Percentiles rank a stretch among this genome's conserved stretches.
Evolutionary conservation across 2,113 vertebrate genomes (phyloP).

Genomic region (Mesoclemmys tuberculata): DNA sequence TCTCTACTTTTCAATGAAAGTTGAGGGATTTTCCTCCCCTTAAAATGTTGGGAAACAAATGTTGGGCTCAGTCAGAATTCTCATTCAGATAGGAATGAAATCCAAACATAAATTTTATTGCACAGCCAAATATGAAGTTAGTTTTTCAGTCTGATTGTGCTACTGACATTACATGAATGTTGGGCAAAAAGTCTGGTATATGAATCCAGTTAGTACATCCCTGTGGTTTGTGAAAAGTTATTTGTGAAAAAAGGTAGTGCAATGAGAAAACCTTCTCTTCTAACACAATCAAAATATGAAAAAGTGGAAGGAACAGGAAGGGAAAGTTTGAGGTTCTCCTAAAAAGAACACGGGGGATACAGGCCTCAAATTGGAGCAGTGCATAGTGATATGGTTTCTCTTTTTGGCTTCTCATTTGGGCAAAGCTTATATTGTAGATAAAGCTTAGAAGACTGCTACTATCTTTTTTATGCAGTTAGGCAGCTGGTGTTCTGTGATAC

Average conservation of each 20-base stretch:
- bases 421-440: neutral
- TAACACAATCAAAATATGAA: rapidly evolving
- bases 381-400: rapidly evolving
- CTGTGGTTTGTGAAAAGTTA: neutral
- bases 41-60: neutral
- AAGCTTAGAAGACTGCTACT: neutral
- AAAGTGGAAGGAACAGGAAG: neutral
- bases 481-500: rapidly evolving
- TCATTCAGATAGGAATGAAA: neutral
- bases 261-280: rapidly evolving
- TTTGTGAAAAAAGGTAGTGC: neutral
- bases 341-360: neutral
- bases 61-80: rapidly evolving
- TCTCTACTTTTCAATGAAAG: neutral
- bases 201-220: neutral
- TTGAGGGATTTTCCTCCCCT: neutral
- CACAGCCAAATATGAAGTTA: no score
- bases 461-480: neutral
- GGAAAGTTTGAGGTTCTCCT: neutral
- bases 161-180: rapidly evolving
- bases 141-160: neutral
- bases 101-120: neutral
- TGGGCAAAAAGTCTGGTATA: neutral
- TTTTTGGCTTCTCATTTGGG: neutral
- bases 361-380: neutral